A percentile compares a stretch with the other conserved stretches of the same genome.
phyloP scores from a whole-genome alignment of 2,888 invertebrate genomes.

The Nebria brevicollis region DNA sequence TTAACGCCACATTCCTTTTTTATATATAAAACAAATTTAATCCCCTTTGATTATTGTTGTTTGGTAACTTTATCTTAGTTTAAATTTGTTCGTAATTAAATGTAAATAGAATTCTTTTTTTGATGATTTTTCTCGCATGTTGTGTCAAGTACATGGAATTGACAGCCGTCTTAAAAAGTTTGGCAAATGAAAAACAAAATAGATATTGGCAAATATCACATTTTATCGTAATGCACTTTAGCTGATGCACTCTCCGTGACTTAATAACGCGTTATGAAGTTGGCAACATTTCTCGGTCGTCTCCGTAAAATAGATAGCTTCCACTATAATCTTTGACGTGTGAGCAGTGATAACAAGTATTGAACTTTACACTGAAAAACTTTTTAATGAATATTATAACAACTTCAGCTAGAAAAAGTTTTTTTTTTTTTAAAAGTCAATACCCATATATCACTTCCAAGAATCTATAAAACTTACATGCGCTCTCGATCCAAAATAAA shows the following conservation, averaged over 20 bases:
- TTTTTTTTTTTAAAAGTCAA: slow-evolving; percentile 11
- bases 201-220: not conserved
- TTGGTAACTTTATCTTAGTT: not conserved
- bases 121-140: not conserved
- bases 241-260: slow-evolving; percentile 1
- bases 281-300: slow-evolving; percentile 4
- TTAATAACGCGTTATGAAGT: not conserved
- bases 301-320: not conserved
- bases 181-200: not conserved
- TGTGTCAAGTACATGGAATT: not conserved
- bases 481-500: no score
- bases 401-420: slow-evolving; percentile 1
- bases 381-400: slow-evolving; percentile 19
- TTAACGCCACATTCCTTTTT: not conserved
- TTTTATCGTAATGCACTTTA: not conserved
- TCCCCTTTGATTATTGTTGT: not conserved
- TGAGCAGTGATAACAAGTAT: slow-evolving; percentile 6
- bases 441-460: slow-evolving; percentile 5
- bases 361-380: slow-evolving; percentile 7
- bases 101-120: slow-evolving; percentile 7
- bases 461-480: not conserved
- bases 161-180: not conserved
- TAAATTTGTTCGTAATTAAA: slow-evolving; percentile 2
- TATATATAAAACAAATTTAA: not conserved
- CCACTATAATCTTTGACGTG: slow-evolving; percentile 13